phyloP scores from a whole-genome alignment of 2,888 invertebrate species.

The Microchrysa polita region DNA sequence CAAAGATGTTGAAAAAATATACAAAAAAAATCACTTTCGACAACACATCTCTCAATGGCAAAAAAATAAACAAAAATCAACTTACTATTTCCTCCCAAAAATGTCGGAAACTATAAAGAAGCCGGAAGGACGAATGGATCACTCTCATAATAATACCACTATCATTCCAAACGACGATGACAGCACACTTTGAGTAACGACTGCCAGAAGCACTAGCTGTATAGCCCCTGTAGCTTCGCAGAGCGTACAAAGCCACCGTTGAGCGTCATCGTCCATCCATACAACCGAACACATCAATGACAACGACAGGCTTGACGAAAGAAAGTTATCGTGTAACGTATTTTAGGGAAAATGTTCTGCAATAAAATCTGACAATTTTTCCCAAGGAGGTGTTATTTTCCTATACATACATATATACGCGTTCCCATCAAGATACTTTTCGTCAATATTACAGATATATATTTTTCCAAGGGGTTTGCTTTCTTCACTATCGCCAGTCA shows the following conservation, averaged over 20 bases:
- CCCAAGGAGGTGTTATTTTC: slow-evolving; percentile 43
- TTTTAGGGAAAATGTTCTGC: slow-evolving; percentile 49
- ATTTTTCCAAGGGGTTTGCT: too few relatives aligned
- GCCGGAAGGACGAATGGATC: slow-evolving; percentile 36
- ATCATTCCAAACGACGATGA: background rate
- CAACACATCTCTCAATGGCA: slow-evolving; percentile 8
- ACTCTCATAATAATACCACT: slow-evolving; percentile 24
- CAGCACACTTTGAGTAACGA: background rate
- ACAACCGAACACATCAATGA: slow-evolving; percentile 11
- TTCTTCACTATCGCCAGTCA: slow-evolving; percentile 17
- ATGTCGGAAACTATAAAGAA: background rate
- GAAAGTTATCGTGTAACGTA: slow-evolving; percentile 49
- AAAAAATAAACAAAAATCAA: background rate
- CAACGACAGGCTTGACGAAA: slow-evolving; percentile 39
- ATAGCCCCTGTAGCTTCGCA: too few relatives aligned
- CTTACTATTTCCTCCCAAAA: background rate
- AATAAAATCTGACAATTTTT: slow-evolving; percentile 48
- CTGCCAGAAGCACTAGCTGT: too few relatives aligned
- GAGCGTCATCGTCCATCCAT: too few relatives aligned
- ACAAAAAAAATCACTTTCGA: slow-evolving; percentile 1
- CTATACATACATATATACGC: background rate
- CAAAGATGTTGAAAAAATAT: background rate
- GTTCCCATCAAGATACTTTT: background rate
- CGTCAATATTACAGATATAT: too few relatives aligned
- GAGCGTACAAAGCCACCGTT: too few relatives aligned